Conservation (phyloP, 23 tunicate genomes). For the Halocynthia aurantium region DNA sequence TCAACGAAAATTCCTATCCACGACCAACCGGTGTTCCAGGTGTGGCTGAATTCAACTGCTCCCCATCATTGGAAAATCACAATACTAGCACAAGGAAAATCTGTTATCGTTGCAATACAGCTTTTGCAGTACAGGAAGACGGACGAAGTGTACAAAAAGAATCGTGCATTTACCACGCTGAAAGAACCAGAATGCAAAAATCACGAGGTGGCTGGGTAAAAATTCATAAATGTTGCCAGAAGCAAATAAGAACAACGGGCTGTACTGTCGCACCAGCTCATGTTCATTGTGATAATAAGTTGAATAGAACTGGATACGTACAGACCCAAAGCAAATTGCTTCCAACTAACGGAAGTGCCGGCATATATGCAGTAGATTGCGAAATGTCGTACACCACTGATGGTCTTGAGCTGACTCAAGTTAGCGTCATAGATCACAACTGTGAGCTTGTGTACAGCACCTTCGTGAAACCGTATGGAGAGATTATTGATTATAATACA, state of each 20-base stretch:
- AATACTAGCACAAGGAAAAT: no score
- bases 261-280: constrained; percentile 58
- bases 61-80: no score
- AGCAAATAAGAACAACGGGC: constrained; percentile 43
- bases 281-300: constrained; percentile 61
- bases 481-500: constrained; percentile 67
- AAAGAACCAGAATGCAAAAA: no score
- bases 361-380: constrained; percentile 64
- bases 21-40: constrained; percentile 38
- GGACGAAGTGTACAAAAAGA: no score
- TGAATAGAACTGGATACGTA: constrained; percentile 35
- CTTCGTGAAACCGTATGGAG: constrained; percentile 53
- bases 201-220: constrained; percentile 16
- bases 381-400: constrained; percentile 67
- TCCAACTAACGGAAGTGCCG: constrained; percentile 34
- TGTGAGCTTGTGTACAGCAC: constrained; percentile 44
- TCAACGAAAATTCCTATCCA: constrained; percentile 49
- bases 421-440: constrained; percentile 52
- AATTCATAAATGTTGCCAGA: constrained; percentile 52
- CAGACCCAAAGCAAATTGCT: constrained; percentile 32
- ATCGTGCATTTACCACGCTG: no score
- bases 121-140: no score
- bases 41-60: no score
- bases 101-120: no score
- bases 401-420: constrained; percentile 69